Conservation (phyloP, 2,888 invertebrate genomes). For the Heliconius cydno region DNA sequence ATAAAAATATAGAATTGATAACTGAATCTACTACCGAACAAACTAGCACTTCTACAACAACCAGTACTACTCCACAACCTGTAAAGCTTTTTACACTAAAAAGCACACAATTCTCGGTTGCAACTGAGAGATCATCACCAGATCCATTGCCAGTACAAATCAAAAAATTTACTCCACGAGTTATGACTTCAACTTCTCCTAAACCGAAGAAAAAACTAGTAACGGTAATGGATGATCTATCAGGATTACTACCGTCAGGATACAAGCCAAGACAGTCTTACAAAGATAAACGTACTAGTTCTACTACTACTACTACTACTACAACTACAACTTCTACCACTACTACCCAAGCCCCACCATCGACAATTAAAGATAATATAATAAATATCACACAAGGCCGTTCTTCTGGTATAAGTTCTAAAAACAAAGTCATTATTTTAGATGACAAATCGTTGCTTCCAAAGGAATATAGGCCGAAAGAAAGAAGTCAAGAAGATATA, state of each 20-base stretch:
- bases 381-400: conserved; percentile 76
- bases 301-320: conserved; percentile 70
- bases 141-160: conserved; percentile 85
- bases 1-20: conserved; percentile 86
- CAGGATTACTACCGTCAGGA: conserved; percentile 85
- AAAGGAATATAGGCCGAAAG: conserved; percentile 80
- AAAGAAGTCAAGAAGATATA: conserved; percentile 69
- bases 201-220: conserved; percentile 78
- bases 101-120: conserved; percentile 75
- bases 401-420: conserved; percentile 81
- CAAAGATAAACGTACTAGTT: conserved; percentile 82
- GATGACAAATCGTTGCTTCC: conserved; percentile 82
- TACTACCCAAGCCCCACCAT: conserved; percentile 48
- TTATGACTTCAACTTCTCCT: conserved; percentile 72
- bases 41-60: conserved; percentile 61
- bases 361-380: conserved; percentile 55
- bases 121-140: conserved; percentile 82
- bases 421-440: conserved; percentile 83
- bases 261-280: conserved; percentile 82
- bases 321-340: conserved; percentile 57
- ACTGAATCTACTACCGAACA: conserved; percentile 80
- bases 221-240: conserved; percentile 84
- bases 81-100: conserved; percentile 80
- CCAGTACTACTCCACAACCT: conserved; percentile 63
- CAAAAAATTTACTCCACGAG: conserved; percentile 85